Evolutionary conservation across 2,888 invertebrate species (phyloP).

Genomic region (Clivina fossor): DNA sequence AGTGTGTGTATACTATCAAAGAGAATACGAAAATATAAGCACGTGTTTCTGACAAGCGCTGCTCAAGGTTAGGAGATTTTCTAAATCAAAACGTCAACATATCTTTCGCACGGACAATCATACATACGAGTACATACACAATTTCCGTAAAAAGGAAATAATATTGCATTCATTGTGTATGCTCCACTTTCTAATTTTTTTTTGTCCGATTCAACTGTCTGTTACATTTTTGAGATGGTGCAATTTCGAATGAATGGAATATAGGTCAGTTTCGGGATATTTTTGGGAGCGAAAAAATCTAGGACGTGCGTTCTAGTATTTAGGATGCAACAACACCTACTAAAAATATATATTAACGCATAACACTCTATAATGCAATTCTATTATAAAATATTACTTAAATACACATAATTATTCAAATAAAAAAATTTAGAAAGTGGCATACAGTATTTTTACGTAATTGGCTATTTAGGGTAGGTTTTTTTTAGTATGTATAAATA

Average conservation of each 20-base stretch:
- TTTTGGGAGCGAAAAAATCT: constrained; percentile 10
- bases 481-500: too few species aligned
- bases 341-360: background rate
- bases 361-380: background rate
- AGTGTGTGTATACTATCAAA: background rate
- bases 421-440: too few species aligned
- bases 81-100: constrained; percentile 5
- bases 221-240: constrained; percentile 2
- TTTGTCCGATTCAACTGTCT: constrained; percentile 15
- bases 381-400: background rate
- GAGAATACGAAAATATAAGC: constrained; percentile 6
- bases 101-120: constrained; percentile 5
- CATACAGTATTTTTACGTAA: too few species aligned
- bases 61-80: too few species aligned
- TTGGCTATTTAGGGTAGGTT: too few species aligned
- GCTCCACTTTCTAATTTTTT: constrained; percentile 27
- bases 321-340: background rate
- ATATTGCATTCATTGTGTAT: constrained; percentile 18
- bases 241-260: constrained; percentile 4
- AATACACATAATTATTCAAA: too few species aligned
- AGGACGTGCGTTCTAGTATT: background rate
- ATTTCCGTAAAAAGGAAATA: too few species aligned
- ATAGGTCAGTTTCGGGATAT: constrained; percentile 32
- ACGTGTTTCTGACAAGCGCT: too few species aligned
- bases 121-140: constrained; percentile 10